These are phyloP conservation scores for Coenobita brevimanus DNA, from an alignment of 1,140 invertebrate genomes.

Conservation along the genomic window DNA sequence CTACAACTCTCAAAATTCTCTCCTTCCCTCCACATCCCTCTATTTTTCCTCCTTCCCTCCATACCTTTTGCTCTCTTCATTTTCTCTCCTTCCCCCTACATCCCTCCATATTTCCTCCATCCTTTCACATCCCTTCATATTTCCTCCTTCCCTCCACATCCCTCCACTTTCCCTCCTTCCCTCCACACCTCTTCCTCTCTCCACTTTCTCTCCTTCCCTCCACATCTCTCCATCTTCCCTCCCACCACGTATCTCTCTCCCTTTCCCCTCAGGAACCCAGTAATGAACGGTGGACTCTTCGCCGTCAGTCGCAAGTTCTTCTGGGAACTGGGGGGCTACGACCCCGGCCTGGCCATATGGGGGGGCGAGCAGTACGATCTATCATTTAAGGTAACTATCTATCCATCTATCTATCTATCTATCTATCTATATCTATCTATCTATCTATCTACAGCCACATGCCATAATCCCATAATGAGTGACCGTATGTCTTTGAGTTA, in stretches of 20 bases:
- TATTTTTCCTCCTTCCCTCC: background rate
- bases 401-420: background rate
- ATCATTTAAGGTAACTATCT: conserved; percentile 77
- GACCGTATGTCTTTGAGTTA: no score
- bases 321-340: conserved; percentile 81
- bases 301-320: conserved; percentile 79
- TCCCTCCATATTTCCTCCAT: background rate
- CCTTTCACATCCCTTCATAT: background rate
- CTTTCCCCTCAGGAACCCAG: conserved; percentile 80
- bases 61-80: background rate
- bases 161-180: background rate
- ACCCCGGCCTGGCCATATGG: conserved; percentile 81
- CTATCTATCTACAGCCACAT: no score
- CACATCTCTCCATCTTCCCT: no score
- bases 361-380: conserved; percentile 82
- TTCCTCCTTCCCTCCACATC: background rate
- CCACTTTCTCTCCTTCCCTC: background rate
- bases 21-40: background rate
- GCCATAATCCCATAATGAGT: no score
- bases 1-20: no score
- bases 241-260: background rate
- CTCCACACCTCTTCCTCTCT: no score
- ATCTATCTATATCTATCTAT: background rate
- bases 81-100: background rate
- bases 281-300: conserved; percentile 83